Base-by-base conservation (phyloP, 2,888 invertebrate genomes). In the Dasypolia templi region DNA sequence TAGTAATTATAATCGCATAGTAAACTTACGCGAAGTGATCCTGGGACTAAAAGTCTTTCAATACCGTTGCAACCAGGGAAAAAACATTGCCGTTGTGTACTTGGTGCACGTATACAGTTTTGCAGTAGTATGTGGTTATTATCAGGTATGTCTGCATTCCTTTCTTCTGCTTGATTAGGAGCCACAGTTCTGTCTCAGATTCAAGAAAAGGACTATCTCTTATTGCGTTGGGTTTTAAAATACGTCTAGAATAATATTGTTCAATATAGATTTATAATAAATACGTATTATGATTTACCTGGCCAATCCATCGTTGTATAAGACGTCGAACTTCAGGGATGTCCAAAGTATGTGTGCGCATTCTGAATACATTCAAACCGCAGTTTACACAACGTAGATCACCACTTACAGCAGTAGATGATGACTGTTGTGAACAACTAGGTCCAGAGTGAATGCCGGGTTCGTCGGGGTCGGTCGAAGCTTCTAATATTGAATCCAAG, bases 1-100 rank as follows among this genome's bases (percentile, higher is more conserved):
- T 46, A 58, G 49, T 72, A 72, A 64, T 14, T 64, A 5, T 71
- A 71, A 42, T 71, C 64, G 58, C 72, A 64, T 49, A 46, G 46
- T 46, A 46, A 46, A 46, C 46, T 46, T 22, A 49, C 49, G 49
- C 19, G 22, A 22, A 49, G 32, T 39, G 59, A 69, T 49, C 39
- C 3, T 39, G 68, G 32, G 22, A 46, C 58, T 59, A 69, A 53
- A 62, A 64, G 51, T 64, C 64, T 51, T 51, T 49, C 63, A 12
- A 14, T 7, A 32, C 46, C 46, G 14, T 61, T 26, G 42, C 26
- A 62, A 26, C 61, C 61, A 44, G 61, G 61, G 26, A 62, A 62
- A 44, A 62, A 62, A 44, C 61, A 62, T 44, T 42, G 62, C 3
- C 44, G 44, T 29, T 62, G 42, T 44, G 62, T 62, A 44, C 6